Percentiles rank a stretch among this genome's conserved stretches.
These are phyloP conservation scores for Spicauda simplicius DNA, from an alignment of 2,888 invertebrate genomes.

Conservation along the genomic window DNA sequence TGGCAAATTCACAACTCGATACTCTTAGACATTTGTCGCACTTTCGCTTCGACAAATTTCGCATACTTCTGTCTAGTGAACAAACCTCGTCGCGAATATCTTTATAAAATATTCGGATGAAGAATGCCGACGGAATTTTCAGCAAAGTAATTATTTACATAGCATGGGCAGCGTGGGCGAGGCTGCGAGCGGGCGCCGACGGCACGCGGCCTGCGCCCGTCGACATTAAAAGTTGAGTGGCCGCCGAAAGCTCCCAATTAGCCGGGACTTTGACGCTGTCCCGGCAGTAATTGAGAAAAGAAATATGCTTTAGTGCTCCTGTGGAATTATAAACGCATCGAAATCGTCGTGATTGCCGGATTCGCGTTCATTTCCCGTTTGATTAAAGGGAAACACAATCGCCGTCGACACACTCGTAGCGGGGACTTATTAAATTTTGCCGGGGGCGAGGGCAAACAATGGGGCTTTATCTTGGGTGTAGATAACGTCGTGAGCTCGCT, in stretches of 20 bases:
- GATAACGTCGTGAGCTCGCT: conserved; percentile 72
- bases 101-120: conserved; percentile 56
- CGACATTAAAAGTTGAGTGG: conserved; percentile 74
- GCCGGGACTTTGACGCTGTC: conserved; percentile 72
- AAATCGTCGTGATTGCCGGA: conserved; percentile 32
- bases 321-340: conserved; percentile 63
- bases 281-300: conserved; percentile 72
- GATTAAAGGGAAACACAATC: conserved; percentile 71
- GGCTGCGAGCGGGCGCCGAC: conserved; percentile 48
- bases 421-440: conserved; percentile 75
- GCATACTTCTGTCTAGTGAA: conserved; percentile 2
- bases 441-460: conserved; percentile 71
- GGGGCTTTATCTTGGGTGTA: conserved; percentile 69
- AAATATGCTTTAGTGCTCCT: conserved; percentile 71
- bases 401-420: conserved; percentile 59
- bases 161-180: conserved; percentile 52
- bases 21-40: background rate
- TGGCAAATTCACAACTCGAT: background rate
- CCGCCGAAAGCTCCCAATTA: conserved; percentile 79
- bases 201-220: conserved; percentile 49
- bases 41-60: conserved; percentile 6
- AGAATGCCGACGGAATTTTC: conserved; percentile 54
- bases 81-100: conserved; percentile 43
- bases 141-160: conserved; percentile 62
- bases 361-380: conserved; percentile 48